phyloP scores from a whole-genome alignment of 2,888 invertebrate species.

The Noctua janthe region DNA sequence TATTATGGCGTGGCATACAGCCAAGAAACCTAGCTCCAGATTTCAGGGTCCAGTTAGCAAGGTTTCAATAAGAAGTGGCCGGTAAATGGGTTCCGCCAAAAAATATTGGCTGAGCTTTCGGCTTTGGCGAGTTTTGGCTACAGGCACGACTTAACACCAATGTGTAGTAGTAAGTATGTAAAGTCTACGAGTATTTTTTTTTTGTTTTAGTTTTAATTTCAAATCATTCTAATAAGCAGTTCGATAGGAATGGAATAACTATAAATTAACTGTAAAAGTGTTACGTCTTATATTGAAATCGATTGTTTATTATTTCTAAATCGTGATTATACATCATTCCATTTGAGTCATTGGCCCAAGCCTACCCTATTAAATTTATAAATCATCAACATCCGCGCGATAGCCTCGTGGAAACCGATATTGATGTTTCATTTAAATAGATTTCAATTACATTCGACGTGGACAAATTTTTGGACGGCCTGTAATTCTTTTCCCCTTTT shows the following conservation, averaged over 20 bases:
- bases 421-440: not conserved
- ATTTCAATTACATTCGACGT: not conserved
- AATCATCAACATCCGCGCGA: not conserved
- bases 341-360: not conserved
- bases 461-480: not conserved
- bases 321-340: not conserved
- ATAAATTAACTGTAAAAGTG: not conserved
- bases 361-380: not conserved
- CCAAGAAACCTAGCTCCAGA: constrained; percentile 44
- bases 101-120: constrained; percentile 29
- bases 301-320: not conserved
- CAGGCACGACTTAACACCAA: not conserved
- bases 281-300: not conserved
- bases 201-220: not conserved
- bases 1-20: constrained; percentile 52
- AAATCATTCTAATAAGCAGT: not conserved
- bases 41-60: constrained; percentile 56
- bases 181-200: too few relatives aligned
- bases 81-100: constrained; percentile 40
- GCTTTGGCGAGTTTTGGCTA: constrained; percentile 29
- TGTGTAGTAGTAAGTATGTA: too few relatives aligned
- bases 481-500: not conserved
- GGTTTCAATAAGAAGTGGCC: constrained; percentile 46
- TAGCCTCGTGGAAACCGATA: not conserved
- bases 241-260: not conserved